phyloP scores from a whole-genome alignment of 2,797 vertebrate genomes.

The Miichthys miiuy region DNA sequence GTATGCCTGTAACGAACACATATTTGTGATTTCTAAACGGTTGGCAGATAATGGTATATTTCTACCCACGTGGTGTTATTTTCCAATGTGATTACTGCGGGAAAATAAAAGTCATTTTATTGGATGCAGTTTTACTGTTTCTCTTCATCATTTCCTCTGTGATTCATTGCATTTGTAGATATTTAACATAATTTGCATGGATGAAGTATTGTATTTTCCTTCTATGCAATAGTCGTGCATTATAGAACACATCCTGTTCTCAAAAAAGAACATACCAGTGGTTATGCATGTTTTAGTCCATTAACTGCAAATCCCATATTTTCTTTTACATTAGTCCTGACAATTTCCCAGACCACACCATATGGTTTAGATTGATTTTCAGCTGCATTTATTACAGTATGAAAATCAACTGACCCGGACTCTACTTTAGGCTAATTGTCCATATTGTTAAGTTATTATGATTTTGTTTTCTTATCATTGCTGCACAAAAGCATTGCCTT shows the following conservation, averaged over 20 bases:
- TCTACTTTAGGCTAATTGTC: constrained; percentile 2
- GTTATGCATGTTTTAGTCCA: constrained; percentile 10
- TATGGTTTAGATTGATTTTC: constrained; percentile 16
- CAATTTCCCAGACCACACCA: neutral
- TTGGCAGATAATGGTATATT: constrained; percentile 53
- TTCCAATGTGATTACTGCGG: constrained; percentile 14
- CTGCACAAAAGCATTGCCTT: neutral
- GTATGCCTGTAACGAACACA: constrained; percentile 57
- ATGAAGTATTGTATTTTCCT: neutral
- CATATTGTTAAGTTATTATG: neutral
- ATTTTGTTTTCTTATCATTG: neutral
- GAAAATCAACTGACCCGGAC: neutral
- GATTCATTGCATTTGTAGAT: neutral
- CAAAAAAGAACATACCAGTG: constrained; percentile 10
- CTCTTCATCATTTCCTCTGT: constrained; percentile 4
- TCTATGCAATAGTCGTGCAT: neutral
- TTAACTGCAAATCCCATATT: constrained; percentile 17
- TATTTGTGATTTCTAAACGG: constrained; percentile 57
- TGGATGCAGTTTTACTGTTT: constrained; percentile 5
- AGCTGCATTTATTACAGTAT: constrained; percentile 2
- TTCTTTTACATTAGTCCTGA: neutral
- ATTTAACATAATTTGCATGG: constrained; percentile 26
- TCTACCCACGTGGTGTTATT: constrained; percentile 33
- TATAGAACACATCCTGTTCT: neutral
- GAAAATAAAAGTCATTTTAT: constrained; percentile 4